These are phyloP conservation scores for Melinopterus prodromus DNA, from an alignment of 2,888 invertebrate genomes.

Conservation along the genomic window DNA sequence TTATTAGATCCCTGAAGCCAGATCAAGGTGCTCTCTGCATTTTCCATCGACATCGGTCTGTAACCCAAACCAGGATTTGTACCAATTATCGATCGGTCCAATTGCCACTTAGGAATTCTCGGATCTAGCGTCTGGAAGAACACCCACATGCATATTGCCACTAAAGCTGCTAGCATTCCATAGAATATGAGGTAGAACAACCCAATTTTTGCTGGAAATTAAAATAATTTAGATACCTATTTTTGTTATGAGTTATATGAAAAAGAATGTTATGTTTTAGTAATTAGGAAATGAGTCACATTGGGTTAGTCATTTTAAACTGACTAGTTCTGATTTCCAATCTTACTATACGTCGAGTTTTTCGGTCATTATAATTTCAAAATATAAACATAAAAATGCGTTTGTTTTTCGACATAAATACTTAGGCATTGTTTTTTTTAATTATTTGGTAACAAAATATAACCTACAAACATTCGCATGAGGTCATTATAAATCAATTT, in stretches of 20 bases:
- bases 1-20: constrained; percentile 89
- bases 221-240: constrained; percentile 4
- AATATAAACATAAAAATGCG: no score
- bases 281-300: neutral
- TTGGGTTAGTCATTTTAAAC: neutral
- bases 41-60: constrained; percentile 86
- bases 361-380: no score
- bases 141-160: constrained; percentile 93
- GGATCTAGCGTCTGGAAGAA: constrained; percentile 92
- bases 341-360: no score
- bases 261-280: neutral
- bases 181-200: constrained; percentile 97
- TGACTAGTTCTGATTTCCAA: neutral
- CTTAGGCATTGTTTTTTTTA: neutral
- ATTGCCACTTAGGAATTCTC: constrained; percentile 89
- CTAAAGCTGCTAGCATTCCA: constrained; percentile 88
- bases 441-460: neutral
- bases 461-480: neutral
- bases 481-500: neutral
- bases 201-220: constrained; percentile 84
- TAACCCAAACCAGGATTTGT: constrained; percentile 97
- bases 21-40: constrained; percentile 94
- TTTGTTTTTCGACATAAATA: neutral
- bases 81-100: constrained; percentile 88
- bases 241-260: neutral